Evolutionary conservation across 2,113 vertebrate species (phyloP).

Genomic region (Gymnorhina tibicen): DNA sequence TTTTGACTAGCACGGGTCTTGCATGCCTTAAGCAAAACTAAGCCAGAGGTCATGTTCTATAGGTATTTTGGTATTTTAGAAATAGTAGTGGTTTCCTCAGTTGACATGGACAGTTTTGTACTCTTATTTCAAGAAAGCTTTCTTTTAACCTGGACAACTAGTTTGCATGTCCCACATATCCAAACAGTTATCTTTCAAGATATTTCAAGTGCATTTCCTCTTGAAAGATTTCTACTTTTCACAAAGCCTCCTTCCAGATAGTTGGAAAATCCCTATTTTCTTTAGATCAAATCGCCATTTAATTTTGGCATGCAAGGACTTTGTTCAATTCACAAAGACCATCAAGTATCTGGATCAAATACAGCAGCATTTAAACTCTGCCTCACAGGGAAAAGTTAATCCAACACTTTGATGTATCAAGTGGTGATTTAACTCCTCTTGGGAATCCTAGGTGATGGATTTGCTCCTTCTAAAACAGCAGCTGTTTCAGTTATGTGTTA

Average conservation of each 20-base stretch:
- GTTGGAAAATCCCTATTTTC: background rate
- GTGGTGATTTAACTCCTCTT: slow-evolving; percentile 38
- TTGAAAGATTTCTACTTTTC: background rate
- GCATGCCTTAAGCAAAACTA: background rate
- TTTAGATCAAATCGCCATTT: background rate
- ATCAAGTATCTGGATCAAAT: background rate
- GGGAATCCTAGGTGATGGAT: slow-evolving; percentile 39
- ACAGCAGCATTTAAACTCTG: background rate
- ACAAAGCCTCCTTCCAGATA: background rate
- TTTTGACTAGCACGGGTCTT: background rate
- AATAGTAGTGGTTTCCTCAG: background rate
- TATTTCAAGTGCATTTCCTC: background rate
- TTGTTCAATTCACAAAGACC: background rate
- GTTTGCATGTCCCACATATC: background rate
- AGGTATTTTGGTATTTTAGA: background rate
- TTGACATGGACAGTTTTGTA: background rate
- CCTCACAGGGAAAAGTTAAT: background rate
- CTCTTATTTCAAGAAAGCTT: background rate
- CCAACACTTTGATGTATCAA: background rate
- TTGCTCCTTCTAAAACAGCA: slow-evolving; percentile 43
- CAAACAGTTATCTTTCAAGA: background rate
- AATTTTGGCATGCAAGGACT: background rate
- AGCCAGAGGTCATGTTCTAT: background rate
- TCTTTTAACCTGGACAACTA: background rate
- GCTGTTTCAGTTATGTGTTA: slow-evolving; percentile 35